Conservation (phyloP, 2,113 vertebrate species). For the Tetraodon nigroviridis region DNA sequence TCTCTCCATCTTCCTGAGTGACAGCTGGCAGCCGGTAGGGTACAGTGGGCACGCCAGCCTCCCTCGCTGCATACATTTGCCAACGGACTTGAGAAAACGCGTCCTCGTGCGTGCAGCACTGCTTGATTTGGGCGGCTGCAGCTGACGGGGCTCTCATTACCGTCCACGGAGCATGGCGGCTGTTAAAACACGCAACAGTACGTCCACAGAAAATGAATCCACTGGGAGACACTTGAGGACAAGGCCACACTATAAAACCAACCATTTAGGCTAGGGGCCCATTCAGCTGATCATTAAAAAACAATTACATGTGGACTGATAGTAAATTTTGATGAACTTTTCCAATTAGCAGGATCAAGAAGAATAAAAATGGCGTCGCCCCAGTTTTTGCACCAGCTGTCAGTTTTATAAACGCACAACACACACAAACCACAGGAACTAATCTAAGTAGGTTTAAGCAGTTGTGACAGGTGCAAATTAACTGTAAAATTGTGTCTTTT, state of each 20-base stretch:
- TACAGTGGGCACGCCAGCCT: constrained; percentile 70
- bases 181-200: constrained; percentile 42
- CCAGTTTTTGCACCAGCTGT: too few species aligned
- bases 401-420: too few species aligned
- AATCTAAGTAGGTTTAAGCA: too few species aligned
- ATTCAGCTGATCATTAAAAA: constrained; percentile 11
- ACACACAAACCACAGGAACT: too few species aligned
- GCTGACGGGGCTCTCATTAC: constrained; percentile 31
- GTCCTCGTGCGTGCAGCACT: too few species aligned
- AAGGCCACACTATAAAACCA: constrained; percentile 37
- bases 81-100: constrained; percentile 61
- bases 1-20: constrained; percentile 65
- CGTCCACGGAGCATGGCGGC: constrained; percentile 29
- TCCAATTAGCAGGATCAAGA: not conserved
- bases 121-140: not conserved
- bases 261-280: constrained; percentile 3
- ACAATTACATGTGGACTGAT: constrained; percentile 1
- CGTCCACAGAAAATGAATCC: constrained; percentile 34
- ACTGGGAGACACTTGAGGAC: constrained; percentile 19
- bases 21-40: constrained; percentile 78
- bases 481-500: too few species aligned
- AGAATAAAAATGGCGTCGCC: not conserved
- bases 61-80: constrained; percentile 58
- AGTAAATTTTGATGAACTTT: not conserved
- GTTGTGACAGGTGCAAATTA: too few species aligned